Conservation (phyloP, 2,888 invertebrate genomes). For the Bruchidius siliquastri region DNA sequence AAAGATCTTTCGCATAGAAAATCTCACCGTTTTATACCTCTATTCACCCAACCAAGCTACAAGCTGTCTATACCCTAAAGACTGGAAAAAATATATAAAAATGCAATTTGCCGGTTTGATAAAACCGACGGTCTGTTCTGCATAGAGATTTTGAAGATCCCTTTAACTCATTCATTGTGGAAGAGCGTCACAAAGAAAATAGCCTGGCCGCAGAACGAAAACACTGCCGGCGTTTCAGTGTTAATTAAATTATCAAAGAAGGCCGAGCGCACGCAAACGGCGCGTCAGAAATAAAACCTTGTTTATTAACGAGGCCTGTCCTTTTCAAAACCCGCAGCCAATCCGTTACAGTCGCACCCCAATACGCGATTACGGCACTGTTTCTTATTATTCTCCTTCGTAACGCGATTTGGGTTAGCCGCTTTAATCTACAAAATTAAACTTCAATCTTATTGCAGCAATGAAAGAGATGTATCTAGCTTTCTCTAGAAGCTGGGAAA, state of each 20-base stretch:
- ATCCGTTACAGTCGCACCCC: neutral
- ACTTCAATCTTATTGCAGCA: neutral
- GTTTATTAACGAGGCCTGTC: constrained; percentile 19
- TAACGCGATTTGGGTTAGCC: neutral
- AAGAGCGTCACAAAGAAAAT: neutral
- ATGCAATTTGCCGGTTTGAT: neutral
- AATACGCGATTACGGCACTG: neutral
- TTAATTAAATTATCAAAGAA: neutral
- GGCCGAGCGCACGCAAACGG: neutral
- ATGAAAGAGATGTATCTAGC: too few species aligned
- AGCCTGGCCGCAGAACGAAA: neutral
- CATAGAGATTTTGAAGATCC: neutral
- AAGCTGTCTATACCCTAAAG: too few species aligned
- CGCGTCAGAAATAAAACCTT: constrained; percentile 12
- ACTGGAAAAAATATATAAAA: too few species aligned
- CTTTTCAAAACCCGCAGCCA: neutral
- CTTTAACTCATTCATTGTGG: neutral
- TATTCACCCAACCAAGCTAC: too few species aligned
- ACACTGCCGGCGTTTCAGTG: neutral
- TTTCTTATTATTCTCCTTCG: neutral
- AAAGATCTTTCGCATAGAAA: too few species aligned
- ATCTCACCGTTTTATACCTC: too few species aligned
- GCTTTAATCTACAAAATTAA: neutral
- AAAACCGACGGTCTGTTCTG: neutral
- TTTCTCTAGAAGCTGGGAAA: too few species aligned